Evolutionary conservation across 2,888 invertebrate species (phyloP).

Genomic region (Ormyrus thymus): DNA sequence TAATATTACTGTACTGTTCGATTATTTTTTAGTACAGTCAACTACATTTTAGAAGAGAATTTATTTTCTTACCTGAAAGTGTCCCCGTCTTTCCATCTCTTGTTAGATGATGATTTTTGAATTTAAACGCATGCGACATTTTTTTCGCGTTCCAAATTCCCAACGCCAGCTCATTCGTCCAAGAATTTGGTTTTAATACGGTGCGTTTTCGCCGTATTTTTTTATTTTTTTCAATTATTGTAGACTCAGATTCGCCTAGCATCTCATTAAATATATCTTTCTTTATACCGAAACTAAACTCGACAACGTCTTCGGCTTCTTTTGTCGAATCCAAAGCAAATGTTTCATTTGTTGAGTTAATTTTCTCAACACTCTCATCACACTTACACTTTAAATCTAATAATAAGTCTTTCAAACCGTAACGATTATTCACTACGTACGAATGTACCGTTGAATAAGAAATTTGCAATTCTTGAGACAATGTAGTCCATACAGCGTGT

Average conservation of each 20-base stretch:
- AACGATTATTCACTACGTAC: neutral
- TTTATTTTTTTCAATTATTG: neutral
- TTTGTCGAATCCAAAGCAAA: neutral
- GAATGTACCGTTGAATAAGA: neutral
- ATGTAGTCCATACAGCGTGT: neutral
- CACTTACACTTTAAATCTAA: neutral
- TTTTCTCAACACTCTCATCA: neutral
- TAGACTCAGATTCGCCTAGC: neutral
- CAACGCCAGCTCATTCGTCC: neutral
- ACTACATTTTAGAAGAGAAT: too few relatives aligned
- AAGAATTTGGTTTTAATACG: neutral
- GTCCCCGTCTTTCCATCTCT: neutral
- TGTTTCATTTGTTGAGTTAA: neutral
- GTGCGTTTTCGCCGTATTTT: neutral
- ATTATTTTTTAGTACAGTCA: too few relatives aligned
- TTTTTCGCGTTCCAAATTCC: neutral
- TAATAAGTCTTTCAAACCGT: constrained; percentile 1
- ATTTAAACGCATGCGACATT: neutral
- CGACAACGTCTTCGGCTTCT: neutral
- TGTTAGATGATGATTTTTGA: constrained; percentile 7
- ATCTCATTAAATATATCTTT: neutral
- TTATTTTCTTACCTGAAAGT: neutral
- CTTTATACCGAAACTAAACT: neutral
- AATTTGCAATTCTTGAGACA: neutral
- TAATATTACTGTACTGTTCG: neutral